Evolutionary conservation across 1,140 invertebrate species (phyloP).

Genomic region (Diorhabda carinulata): DNA sequence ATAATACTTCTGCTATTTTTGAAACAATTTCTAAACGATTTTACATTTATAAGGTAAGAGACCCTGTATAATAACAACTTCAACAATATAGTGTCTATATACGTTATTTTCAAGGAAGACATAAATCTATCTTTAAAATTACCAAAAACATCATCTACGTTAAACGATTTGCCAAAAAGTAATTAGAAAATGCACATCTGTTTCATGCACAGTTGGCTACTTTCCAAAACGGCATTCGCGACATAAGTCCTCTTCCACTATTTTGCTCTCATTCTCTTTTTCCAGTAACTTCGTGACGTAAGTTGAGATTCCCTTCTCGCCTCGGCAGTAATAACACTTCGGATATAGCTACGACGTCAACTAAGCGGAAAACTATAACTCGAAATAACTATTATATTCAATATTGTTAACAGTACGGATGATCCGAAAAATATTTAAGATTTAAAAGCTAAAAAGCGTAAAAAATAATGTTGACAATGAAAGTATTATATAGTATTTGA

Average conservation of each 20-base stretch:
- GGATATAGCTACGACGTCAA: background rate
- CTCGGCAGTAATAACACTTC: background rate
- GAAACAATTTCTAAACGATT: too few relatives aligned
- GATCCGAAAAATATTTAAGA: background rate
- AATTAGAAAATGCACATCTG: background rate
- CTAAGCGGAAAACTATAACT: background rate
- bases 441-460: too few relatives aligned
- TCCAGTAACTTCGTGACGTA: background rate
- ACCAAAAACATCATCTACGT: background rate
- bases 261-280: background rate
- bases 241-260: background rate
- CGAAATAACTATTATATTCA: too few relatives aligned
- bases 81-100: too few relatives aligned
- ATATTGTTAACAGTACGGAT: constrained; percentile 1
- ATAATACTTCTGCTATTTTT: too few relatives aligned
- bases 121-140: background rate
- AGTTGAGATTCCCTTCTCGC: background rate
- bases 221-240: background rate
- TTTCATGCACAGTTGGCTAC: background rate
- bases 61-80: too few relatives aligned
- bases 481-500: too few relatives aligned
- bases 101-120: too few relatives aligned
- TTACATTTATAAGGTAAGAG: too few relatives aligned
- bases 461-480: too few relatives aligned
- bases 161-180: constrained; percentile 2